These are phyloP conservation scores for Cantharis lateralis DNA, from an alignment of 2,888 invertebrate species.

Conservation along the genomic window DNA sequence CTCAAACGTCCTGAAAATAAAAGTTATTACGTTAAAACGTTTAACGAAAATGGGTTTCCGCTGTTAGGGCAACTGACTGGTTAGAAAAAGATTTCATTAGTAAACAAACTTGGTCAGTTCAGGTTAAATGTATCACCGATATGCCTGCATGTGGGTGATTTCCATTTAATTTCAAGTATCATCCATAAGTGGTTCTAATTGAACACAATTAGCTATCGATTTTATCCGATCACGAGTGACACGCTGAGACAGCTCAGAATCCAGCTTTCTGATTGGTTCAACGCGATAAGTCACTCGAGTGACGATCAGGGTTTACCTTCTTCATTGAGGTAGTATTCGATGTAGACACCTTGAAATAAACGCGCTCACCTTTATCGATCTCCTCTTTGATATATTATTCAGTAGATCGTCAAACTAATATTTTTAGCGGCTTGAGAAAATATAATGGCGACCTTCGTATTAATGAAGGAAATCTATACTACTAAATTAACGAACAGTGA, in stretches of 20 bases:
- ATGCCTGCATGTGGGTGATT: background rate
- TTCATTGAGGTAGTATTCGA: no score
- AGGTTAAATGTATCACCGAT: background rate
- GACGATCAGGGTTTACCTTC: no score
- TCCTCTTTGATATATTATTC: background rate
- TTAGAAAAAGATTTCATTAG: background rate
- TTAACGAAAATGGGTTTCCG: background rate
- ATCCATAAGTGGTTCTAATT: background rate
- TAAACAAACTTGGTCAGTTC: background rate
- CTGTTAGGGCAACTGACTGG: background rate
- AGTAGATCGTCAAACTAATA: background rate
- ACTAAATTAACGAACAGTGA: background rate
- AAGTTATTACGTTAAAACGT: background rate
- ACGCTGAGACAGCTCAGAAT: no score
- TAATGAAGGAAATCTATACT: background rate
- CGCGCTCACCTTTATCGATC: no score
- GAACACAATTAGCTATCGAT: background rate
- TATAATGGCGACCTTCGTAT: background rate
- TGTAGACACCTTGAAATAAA: no score
- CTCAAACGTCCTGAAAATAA: background rate
- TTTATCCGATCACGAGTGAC: no score
- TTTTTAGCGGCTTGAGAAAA: background rate
- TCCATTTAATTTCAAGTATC: background rate
- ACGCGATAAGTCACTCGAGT: no score
- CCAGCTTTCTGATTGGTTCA: background rate